Percentiles rank a stretch among this genome's conserved stretches.
These are phyloP conservation scores for Tetranychus urticae DNA, from an alignment of 1,140 invertebrate species.

Conservation along the genomic window DNA sequence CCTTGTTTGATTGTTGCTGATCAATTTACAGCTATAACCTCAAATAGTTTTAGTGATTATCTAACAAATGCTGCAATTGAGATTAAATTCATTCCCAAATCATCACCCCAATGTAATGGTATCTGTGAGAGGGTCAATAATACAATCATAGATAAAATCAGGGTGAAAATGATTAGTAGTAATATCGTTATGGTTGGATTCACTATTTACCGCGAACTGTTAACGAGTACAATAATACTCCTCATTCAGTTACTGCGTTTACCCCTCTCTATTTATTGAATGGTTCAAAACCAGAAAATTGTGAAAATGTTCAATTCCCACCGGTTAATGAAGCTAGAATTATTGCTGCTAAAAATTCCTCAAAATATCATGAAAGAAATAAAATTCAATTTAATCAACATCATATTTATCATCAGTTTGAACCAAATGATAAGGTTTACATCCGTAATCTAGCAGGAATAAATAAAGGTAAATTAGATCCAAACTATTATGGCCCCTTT, in stretches of 20 bases:
- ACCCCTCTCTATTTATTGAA: neutral
- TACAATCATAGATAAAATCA: neutral
- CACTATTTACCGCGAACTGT: neutral
- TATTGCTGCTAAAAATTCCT: neutral
- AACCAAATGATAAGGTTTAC: too few species aligned
- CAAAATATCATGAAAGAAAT: neutral
- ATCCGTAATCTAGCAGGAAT: too few species aligned
- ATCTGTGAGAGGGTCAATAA: constrained; percentile 8
- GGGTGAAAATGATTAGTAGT: neutral
- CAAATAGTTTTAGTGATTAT: constrained; percentile 15
- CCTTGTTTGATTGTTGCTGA: constrained; percentile 11
- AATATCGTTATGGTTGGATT: neutral
- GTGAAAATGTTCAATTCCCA: neutral
- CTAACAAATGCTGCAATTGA: constrained; percentile 13
- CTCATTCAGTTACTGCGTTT: neutral
- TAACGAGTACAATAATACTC: neutral
- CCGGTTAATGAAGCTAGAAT: neutral
- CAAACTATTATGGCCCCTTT: too few species aligned
- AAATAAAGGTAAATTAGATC: too few species aligned
- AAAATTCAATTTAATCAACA: neutral
- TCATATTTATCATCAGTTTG: too few species aligned
- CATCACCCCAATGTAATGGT: constrained; percentile 16
- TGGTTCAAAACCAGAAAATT: neutral
- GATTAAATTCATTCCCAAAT: constrained; percentile 12
- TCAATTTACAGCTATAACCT: constrained; percentile 15